Base-by-base conservation (phyloP, 37 sponge, comb jelly and placozoan species). In the Chondrilla cf. caribensis region DNA sequence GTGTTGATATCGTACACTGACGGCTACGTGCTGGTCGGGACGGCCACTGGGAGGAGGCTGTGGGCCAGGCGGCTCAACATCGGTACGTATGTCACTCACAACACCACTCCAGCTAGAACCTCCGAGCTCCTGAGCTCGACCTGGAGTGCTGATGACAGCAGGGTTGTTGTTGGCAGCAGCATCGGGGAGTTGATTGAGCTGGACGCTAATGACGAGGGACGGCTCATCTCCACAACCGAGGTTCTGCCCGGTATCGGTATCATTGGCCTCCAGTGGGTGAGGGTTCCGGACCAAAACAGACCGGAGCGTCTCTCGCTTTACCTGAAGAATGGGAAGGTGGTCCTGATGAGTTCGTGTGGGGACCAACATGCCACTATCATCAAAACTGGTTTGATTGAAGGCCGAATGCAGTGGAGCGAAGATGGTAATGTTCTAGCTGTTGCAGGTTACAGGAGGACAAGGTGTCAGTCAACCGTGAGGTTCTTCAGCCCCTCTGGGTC, bases 351-450 rank as follows among this genome's bases (percentile, higher is more conserved):
- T 37, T 94, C 94, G 15, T 95, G 96, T 71, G 92, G 92, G 1
- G 96, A 95, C 58, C 96, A 91, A 75, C 89, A 91, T n/a, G 92
- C 96, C 19, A 90, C 90, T 54, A 91, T 95, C 75, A 92, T 91
- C 42, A 81, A 89, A 39, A 91, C 96, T 7, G 96, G 92, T 0
- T 62, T 95, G 21, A 70, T 92, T 14, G 96, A 95, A 44, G 96
- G 96, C 18, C 70, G 84, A 43, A 92, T 92, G 84, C 77, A 75
- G 35, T 95, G 96, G 96, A 90, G 90, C 68, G 81, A 62, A 18
- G 85, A 87, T 82, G 90, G 90, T 0, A 47, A 85, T 36, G 80
- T 95, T 37, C 85, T 95, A 47, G 93, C 96, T 26, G 96, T 95
- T 64, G 93, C 90, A 32, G 96, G 96, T 0, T 87, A 88, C 58